Conservation (phyloP, 1,140 invertebrate genomes). For the Xylocopa sonorina region DNA sequence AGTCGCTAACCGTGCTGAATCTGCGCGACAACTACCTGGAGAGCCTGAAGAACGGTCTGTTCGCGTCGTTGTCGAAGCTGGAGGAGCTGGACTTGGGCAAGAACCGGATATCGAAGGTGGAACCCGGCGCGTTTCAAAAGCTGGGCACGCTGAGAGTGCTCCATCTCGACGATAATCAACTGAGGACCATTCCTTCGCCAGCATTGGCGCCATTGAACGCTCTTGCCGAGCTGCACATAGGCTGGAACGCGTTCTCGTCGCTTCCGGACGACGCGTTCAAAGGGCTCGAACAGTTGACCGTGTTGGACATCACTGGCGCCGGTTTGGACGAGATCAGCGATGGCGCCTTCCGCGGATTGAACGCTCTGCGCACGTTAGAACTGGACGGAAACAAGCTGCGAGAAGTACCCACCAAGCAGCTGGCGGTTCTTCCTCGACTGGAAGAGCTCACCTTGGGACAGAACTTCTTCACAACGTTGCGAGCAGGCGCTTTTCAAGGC, state of each 20-base stretch:
- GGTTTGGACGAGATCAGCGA: conserved; percentile 89
- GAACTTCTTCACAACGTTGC: conserved; percentile 88
- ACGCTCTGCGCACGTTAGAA: conserved; percentile 87
- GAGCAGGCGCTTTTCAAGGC: conserved; percentile 88
- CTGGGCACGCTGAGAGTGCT: conserved; percentile 88
- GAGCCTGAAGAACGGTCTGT: conserved; percentile 88
- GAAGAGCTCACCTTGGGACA: conserved; percentile 92
- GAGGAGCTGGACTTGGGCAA: conserved; percentile 93
- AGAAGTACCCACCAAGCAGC: conserved; percentile 88
- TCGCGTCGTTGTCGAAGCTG: conserved; percentile 88
- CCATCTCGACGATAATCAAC: conserved; percentile 92
- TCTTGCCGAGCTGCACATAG: conserved; percentile 91
- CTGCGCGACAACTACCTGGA: conserved; percentile 92
- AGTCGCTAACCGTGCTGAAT: conserved; percentile 89
- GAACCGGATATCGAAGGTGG: conserved; percentile 92
- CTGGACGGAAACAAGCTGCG: conserved; percentile 90
- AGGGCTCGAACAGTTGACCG: conserved; percentile 87
- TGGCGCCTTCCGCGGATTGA: conserved; percentile 89
- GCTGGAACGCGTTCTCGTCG: conserved; percentile 89
- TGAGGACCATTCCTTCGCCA: conserved; percentile 88
- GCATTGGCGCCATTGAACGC: conserved; percentile 88
- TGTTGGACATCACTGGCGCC: conserved; percentile 90
- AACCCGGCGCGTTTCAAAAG: conserved; percentile 90
- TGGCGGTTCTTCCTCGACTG: conserved; percentile 87
- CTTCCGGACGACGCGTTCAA: conserved; percentile 89